Percentiles rank a stretch among this genome's conserved stretches.
phyloP scores from a whole-genome alignment of 2,888 invertebrate genomes.

The Microctonus brassicae region DNA sequence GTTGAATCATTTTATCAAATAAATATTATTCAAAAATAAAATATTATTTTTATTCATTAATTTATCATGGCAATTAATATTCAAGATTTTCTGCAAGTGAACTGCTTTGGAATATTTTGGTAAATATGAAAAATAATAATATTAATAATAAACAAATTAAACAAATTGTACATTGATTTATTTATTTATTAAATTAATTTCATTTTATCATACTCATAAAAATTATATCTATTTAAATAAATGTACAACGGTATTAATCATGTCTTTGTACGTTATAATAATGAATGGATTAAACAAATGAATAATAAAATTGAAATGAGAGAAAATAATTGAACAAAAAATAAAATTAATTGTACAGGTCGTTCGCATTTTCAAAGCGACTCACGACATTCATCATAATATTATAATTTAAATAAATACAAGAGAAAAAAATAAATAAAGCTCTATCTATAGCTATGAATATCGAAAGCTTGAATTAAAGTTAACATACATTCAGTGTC shows the following conservation, averaged over 20 bases:
- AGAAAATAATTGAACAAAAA: conserved; percentile 24
- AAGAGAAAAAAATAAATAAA: too few species aligned
- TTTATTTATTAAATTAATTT: not conserved
- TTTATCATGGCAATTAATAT: not conserved
- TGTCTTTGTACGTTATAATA: conserved; percentile 54
- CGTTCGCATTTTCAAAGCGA: conserved; percentile 31
- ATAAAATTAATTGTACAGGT: conserved; percentile 30
- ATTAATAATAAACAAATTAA: too few species aligned
- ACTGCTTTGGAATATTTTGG: conserved; percentile 24
- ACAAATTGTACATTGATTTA: not conserved
- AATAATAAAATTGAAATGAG: conserved; percentile 14
- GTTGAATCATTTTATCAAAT: not conserved
- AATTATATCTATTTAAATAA: conserved; percentile 16
- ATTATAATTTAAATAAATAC: not conserved
- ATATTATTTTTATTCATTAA: conserved; percentile 9
- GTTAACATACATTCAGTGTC: not conserved
- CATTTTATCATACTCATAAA: conserved; percentile 26
- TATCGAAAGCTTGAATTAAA: not conserved
- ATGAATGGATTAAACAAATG: too few species aligned
- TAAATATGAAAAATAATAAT: not conserved
- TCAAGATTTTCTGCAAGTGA: conserved; percentile 7
- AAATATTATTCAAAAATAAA: not conserved
- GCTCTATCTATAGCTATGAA: not conserved
- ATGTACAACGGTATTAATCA: conserved; percentile 50
- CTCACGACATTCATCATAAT: not conserved